phyloP scores from a whole-genome alignment of 2,888 invertebrate species.

The Dascillus cervinus region DNA sequence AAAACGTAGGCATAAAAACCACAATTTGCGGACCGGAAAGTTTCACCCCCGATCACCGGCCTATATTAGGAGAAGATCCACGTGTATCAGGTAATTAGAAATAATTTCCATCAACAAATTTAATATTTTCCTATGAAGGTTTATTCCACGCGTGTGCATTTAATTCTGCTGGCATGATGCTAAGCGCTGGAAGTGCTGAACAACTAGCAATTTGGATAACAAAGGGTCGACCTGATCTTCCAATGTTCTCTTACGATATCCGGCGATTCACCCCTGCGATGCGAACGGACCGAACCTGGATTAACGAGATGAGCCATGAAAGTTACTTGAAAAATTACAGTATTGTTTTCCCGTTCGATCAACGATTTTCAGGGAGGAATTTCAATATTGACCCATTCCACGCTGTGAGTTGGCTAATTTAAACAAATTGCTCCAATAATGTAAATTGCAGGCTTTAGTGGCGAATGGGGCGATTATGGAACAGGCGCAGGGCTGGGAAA shows the following conservation, averaged over 20 bases:
- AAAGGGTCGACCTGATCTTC: constrained; percentile 71
- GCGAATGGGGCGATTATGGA: constrained; percentile 82
- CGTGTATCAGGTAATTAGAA: constrained; percentile 46
- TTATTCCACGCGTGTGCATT: constrained; percentile 82
- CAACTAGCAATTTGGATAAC: constrained; percentile 82
- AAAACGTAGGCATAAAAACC: constrained; percentile 69
- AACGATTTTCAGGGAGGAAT: constrained; percentile 72
- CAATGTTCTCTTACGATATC: constrained; percentile 82
- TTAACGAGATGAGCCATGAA: constrained; percentile 77
- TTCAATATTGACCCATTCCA: constrained; percentile 61
- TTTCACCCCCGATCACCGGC: constrained; percentile 88
- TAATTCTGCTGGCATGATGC: constrained; percentile 89
- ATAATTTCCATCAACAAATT: background rate
- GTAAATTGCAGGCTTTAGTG: constrained; percentile 44
- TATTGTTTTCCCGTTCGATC: constrained; percentile 76
- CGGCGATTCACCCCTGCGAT: constrained; percentile 73
- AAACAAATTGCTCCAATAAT: constrained; percentile 1
- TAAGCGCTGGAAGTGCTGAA: constrained; percentile 79
- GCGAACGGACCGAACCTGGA: constrained; percentile 64
- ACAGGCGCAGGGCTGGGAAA: constrained; percentile 80
- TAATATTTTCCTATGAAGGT: constrained; percentile 41
- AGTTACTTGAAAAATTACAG: constrained; percentile 83
- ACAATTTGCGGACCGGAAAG: constrained; percentile 88
- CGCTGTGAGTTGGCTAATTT: constrained; percentile 36
- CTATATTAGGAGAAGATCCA: constrained; percentile 73